Evolutionary conservation across 2,888 invertebrate genomes (phyloP), one percentile per base, ranked within the genome.

Genomic region (Callyntrura sp.): DNA sequence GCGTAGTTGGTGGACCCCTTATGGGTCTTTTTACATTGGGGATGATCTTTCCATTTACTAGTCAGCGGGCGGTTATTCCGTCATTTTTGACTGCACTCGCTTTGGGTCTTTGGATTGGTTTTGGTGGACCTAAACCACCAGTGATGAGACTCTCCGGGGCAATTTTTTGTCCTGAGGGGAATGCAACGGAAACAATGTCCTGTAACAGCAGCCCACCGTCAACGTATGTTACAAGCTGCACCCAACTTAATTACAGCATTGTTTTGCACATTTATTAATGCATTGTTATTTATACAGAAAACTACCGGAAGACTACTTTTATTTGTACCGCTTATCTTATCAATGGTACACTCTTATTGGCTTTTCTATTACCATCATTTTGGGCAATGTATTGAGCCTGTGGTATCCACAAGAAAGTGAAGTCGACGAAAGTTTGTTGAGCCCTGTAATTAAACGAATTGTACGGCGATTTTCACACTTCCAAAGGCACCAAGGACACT

Each of bases 11-110:
- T 0, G 98, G 98, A 0, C 98, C 98, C 0, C 94, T 98, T n/a
- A 95, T 98, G 28, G 98, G 97, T 0, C 95, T 98, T 0, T 98
- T 98, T 94, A 97, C 97, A 0, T 95, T 98, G 43, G 98, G 98
- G 93, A 98, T 98, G 97, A 96, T 97, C 92, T 96, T 97, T 57
- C 96, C 97, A 14, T 95, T 95, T 83, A 96, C 97, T 5, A 97
- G 97, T 94, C 96, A 98, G 94, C 95, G 95, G 94, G 96, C 96
- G 94, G 90, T 79, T 62, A 86, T 93, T 11, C 91, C 92, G 1
- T 89, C 92, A 0, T 93, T 93, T 65, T 14, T 93, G 23, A 62
- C 91, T 12, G 91, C 92, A 51, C 65, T 93, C 90, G 94, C 95
- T 0, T 94, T 97, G 83, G 96, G 97, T 0, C 95, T 98, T 68